Evolutionary conservation across 1,140 invertebrate genomes (phyloP), one percentile per base, ranked within the genome.

Genomic region (Arion vulgaris): DNA sequence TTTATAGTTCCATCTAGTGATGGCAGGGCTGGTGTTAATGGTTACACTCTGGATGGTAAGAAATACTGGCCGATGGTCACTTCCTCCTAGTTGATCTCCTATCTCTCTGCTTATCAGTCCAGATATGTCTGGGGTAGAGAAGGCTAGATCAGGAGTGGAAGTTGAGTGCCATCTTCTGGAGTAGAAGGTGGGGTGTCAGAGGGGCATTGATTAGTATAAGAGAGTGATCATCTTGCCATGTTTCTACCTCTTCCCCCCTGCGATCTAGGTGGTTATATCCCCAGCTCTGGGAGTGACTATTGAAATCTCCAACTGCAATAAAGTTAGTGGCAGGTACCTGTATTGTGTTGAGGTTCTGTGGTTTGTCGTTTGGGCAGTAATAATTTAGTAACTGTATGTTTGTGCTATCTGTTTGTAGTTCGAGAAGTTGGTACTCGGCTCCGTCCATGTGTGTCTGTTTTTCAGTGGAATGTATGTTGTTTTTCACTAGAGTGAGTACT

Each of bases 151-250:
- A 66, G 84, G 78, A 0, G 84, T 83, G 0, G 84, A 81, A 11
- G 78, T 83, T 34, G 81, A 73, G 72, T 84, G 82, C 75, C 82
- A 84, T 36, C 36, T 1, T 80, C 80, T 82, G 49, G 83, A 82
- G 68, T 80, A 77, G 66, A 83, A 77, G 19, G 72, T 76, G 62
- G 79, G 53, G n/a, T 26, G 49, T 80, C 66, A 4, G 32, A n/a
- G 17, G 82, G 73, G 0, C 7, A 0, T 81, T 53, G 51, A 62
- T 57, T 39, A 75, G 73, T 39, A 81, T 72, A 0, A 83, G 66
- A 13, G 15, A 0, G 23, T 81, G 38, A 0, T 69, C 83, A 34
- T 78, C 62, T 15, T 83, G 73, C 74, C 57, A 51, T 38, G 36
- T 36, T 36, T 68, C 39, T 9, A 77, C 38, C 36, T 69, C 62